Conservation (phyloP, 2,888 invertebrate genomes). For the Lottia scabra region DNA sequence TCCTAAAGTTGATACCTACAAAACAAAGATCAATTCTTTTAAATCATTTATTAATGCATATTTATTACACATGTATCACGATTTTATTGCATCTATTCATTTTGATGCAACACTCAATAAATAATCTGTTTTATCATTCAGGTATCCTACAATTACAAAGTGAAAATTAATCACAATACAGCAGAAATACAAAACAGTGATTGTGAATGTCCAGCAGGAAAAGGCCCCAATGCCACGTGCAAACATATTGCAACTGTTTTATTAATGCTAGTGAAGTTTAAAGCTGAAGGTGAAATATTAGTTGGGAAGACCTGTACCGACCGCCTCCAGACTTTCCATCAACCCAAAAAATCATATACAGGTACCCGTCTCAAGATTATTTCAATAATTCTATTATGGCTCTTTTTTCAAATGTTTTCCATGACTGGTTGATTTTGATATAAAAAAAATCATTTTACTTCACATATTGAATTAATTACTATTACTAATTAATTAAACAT, state of each 20-base stretch:
- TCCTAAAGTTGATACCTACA: neutral
- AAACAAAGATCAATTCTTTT: neutral
- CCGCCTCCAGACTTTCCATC: slow-evolving; percentile 21
- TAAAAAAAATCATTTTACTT: too few relatives aligned
- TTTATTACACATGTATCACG: too few relatives aligned
- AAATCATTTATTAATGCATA: too few relatives aligned
- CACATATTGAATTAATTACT: too few relatives aligned
- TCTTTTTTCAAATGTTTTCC: too few relatives aligned
- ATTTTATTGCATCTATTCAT: too few relatives aligned
- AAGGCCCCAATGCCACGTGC: slow-evolving; percentile 17
- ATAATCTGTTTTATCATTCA: too few relatives aligned
- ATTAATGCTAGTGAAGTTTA: slow-evolving; percentile 16
- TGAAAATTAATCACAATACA: neutral
- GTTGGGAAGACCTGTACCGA: slow-evolving; percentile 25
- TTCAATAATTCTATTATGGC: too few relatives aligned
- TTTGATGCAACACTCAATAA: too few relatives aligned
- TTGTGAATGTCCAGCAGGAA: neutral
- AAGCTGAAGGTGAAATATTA: neutral
- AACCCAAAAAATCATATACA: slow-evolving; percentile 13
- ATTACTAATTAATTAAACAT: too few relatives aligned
- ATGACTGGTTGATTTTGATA: too few relatives aligned
- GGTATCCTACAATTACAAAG: neutral
- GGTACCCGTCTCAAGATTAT: neutral
- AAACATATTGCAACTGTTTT: slow-evolving; percentile 28
- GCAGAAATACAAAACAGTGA: neutral